Percentiles rank a stretch among this genome's conserved stretches.
Evolutionary conservation across 2,113 vertebrate species (phyloP).

Genomic region (Chloebia gouldiae): DNA sequence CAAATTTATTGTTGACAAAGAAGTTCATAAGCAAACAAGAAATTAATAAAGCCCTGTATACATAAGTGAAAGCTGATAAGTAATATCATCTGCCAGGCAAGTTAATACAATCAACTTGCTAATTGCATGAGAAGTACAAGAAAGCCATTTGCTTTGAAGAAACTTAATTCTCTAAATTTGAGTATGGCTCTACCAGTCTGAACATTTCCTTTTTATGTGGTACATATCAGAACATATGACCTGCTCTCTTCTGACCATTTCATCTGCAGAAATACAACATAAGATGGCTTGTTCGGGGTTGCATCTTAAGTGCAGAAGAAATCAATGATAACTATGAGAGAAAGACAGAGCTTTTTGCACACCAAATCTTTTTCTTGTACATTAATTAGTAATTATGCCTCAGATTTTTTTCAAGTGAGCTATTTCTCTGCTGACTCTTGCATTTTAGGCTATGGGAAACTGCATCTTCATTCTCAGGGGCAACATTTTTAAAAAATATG

Average conservation of each 20-base stretch:
- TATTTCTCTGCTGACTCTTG: constrained; percentile 46
- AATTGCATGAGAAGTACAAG: constrained; percentile 28
- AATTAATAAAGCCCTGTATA: constrained; percentile 18
- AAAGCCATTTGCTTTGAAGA: constrained; percentile 38
- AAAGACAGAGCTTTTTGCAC: background rate
- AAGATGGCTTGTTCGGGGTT: background rate
- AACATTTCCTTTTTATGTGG: background rate
- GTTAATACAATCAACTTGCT: constrained; percentile 44
- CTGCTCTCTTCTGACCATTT: background rate
- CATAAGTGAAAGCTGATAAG: constrained; percentile 30
- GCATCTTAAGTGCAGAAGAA: background rate
- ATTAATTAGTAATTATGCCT: constrained; percentile 45
- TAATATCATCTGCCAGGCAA: constrained; percentile 16
- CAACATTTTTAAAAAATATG: background rate
- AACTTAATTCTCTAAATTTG: constrained; percentile 14
- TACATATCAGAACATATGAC: background rate
- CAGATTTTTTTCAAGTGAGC: background rate
- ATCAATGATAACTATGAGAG: background rate
- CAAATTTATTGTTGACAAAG: constrained; percentile 39
- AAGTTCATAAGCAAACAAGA: constrained; percentile 51
- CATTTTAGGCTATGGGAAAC: background rate
- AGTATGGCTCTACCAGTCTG: background rate
- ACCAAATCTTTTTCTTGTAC: background rate
- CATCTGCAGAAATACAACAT: background rate
- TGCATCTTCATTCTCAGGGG: constrained; percentile 27